phyloP scores from a whole-genome alignment of 2,797 vertebrate genomes.

The Nannoperca australis region DNA sequence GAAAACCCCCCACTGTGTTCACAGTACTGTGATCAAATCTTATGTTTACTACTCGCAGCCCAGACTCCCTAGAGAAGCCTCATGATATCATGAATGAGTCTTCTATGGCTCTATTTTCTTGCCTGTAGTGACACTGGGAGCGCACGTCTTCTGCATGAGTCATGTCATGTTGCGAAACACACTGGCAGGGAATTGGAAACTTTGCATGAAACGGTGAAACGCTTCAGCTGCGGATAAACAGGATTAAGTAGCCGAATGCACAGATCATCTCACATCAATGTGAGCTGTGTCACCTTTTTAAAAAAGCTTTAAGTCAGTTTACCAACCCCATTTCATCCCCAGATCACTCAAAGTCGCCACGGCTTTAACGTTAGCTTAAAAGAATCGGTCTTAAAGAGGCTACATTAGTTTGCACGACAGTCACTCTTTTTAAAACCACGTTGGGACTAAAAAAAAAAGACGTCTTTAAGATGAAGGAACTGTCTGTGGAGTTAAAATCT shows the following conservation, averaged over 20 bases:
- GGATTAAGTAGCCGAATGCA: neutral
- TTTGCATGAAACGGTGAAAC: constrained; percentile 55
- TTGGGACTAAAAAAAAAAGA: neutral
- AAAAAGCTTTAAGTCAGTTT: neutral
- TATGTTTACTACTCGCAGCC: constrained; percentile 26
- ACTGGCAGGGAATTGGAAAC: constrained; percentile 60
- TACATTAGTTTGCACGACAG: constrained; percentile 7
- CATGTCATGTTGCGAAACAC: constrained; percentile 77
- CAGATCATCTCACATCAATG: neutral
- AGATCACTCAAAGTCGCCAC: neutral
- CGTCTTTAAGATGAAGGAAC: neutral
- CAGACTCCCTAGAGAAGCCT: constrained; percentile 37
- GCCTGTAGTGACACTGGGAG: constrained; percentile 58
- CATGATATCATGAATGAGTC: constrained; percentile 72
- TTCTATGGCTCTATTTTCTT: constrained; percentile 63
- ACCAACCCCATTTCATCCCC: neutral
- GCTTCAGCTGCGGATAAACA: neutral
- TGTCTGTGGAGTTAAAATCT: constrained; percentile 13
- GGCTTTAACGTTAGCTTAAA: neutral
- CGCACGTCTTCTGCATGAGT: constrained; percentile 75
- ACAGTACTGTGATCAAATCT: constrained; percentile 11
- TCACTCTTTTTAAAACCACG: neutral
- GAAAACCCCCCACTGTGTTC: neutral
- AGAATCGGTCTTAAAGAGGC: constrained; percentile 20
- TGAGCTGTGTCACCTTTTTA: neutral